phyloP scores from a whole-genome alignment of 1,140 invertebrate species.

The Drosophila kohkoa region DNA sequence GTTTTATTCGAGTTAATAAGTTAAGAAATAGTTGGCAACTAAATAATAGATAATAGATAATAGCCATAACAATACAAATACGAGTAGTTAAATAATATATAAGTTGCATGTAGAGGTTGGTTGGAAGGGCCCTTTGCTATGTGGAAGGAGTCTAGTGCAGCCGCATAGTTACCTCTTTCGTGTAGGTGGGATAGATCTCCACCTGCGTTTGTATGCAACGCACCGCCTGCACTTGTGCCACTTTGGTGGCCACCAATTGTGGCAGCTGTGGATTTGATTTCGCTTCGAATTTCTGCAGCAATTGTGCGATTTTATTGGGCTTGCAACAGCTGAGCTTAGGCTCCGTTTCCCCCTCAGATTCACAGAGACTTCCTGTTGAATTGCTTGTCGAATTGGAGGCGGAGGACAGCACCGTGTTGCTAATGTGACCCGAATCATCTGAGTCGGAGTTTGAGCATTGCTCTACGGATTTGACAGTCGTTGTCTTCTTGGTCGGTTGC shows the following conservation, averaged over 20 bases:
- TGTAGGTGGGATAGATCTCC: conserved; percentile 82
- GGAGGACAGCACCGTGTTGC: conserved; percentile 85
- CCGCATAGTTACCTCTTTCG: conserved; percentile 84
- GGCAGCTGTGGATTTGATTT: conserved; percentile 16
- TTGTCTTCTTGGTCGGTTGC: conserved; percentile 28
- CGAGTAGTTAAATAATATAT: conserved; percentile 5
- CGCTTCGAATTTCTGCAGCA: conserved; percentile 77
- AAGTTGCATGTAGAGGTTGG: conserved; percentile 1
- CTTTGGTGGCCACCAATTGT: conserved; percentile 48
- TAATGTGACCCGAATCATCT: conserved; percentile 92
- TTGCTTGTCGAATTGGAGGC: conserved; percentile 64
- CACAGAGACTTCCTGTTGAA: conserved; percentile 69
- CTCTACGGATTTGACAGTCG: conserved; percentile 32
- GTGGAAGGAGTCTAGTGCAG: conserved; percentile 60
- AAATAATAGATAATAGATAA: conserved; percentile 25
- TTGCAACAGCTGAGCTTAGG: conserved; percentile 63
- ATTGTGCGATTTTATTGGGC: conserved; percentile 26
- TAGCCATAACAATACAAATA: conserved; percentile 17
- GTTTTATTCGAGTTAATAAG: conserved; percentile 48
- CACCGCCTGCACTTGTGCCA: conserved; percentile 77
- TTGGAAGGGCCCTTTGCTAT: conserved; percentile 27
- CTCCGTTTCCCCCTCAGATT: conserved; percentile 52
- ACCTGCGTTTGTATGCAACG: conserved; percentile 79
- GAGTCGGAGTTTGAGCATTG: conserved; percentile 85
- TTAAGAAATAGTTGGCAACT: conserved; percentile 37